Base-by-base conservation (phyloP, 2,888 invertebrate species). In the Agonopterix arenella region DNA sequence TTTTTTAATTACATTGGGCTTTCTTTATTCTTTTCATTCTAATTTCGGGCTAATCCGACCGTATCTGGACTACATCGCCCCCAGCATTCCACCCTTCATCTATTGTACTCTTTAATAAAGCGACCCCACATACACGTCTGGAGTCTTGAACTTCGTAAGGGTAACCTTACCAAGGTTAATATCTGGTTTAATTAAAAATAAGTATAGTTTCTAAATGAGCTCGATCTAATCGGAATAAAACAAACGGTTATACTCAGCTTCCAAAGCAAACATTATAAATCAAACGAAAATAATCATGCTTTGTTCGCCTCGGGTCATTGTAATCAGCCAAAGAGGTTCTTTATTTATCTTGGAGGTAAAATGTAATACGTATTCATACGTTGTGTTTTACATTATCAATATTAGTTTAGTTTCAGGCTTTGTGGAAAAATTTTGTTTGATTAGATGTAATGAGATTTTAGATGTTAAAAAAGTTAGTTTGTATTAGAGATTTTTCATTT, bases 281-380 rank as follows among this genome's bases (percentile, higher is more conserved):
- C 80, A 80, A 70, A 76, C 64, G 60, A 73, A 76, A 82, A 83
- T 80, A 80, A 81, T 80, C 76, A 73, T 73, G 80, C 76, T 82
- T 80, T 83, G 81, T 83, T 80, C 68, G 85, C 85, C 84, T 56
- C 73, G 63, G 83, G 84, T 80, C 77, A 80, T 75, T 78, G 76
- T 84, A 84, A 84, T 84, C 84, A 82, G 71, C 64, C 70, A 55
- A 58, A 55, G 68, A 65, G 63, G 58, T 67, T 75, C 71, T 79
- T 73, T 73, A 73, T 76, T 73, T 76, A 71, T 66, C 62, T 70
- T 61, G 52, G 64, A 67, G 68, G 70, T 68, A 66, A 66, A 69
- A 62, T 64, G 58, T 62, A 64, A 61, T 61, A 61, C 58, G 54
- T 53, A 52, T 55, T 54, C 52, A 49, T 57, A 52, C 28, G 4